Percentiles rank a stretch among this genome's conserved stretches.
Evolutionary conservation across 2,113 vertebrate species (phyloP).

Genomic region (Triplophysa tibetana): DNA sequence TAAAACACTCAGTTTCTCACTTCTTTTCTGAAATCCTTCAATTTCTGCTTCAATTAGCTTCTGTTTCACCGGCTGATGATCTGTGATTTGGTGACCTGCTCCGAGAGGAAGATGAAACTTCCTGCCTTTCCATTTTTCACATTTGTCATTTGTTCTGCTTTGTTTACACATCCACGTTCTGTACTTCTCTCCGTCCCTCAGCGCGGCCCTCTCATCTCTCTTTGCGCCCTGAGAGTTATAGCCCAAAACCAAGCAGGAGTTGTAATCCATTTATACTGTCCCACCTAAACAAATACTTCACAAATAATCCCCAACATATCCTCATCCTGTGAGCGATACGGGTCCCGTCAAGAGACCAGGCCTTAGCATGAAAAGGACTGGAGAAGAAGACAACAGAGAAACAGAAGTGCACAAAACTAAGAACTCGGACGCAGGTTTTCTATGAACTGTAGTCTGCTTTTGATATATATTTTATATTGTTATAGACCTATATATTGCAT

Average conservation of each 20-base stretch:
- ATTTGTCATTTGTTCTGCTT: conserved; percentile 49
- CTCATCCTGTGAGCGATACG: conserved; percentile 56
- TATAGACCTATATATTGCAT: no score
- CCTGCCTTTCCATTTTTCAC: conserved; percentile 3
- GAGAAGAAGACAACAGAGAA: conserved; percentile 35
- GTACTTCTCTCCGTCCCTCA: conserved; percentile 57
- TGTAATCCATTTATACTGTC: conserved; percentile 78
- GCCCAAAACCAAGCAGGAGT: conserved; percentile 68
- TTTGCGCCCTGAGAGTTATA: not conserved
- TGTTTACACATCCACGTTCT: conserved; percentile 64
- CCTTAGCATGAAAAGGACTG: conserved; percentile 41
- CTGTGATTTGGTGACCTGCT: conserved; percentile 1
- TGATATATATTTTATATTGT: no score
- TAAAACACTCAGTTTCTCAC: conserved; percentile 40
- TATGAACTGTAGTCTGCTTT: no score
- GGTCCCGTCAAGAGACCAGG: conserved; percentile 64
- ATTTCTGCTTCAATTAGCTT: not conserved
- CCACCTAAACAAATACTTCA: conserved; percentile 70
- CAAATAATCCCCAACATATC: conserved; percentile 73
- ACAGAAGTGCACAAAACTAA: conserved; percentile 48
- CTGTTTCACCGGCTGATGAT: not conserved
- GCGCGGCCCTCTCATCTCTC: conserved; percentile 43
- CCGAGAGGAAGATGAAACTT: not conserved
- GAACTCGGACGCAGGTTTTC: conserved; percentile 47
- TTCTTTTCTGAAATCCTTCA: conserved; percentile 27